These are phyloP conservation scores for Origma solitaria DNA, from an alignment of 2,113 vertebrate species.

Conservation along the genomic window DNA sequence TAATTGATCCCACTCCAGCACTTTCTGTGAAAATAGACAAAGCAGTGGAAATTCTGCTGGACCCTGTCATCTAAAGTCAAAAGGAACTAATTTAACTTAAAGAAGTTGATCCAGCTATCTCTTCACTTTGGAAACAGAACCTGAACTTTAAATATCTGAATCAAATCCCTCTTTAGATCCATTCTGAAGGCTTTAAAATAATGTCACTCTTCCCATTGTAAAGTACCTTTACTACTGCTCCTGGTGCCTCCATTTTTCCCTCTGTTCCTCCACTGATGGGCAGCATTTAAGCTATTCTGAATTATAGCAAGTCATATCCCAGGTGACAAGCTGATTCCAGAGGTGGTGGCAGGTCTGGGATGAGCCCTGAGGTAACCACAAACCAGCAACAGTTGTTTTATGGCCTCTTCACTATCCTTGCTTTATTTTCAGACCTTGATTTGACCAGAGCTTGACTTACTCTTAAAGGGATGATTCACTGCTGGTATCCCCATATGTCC, in stretches of 20 bases:
- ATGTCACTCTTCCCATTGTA: background rate
- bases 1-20: background rate
- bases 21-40: background rate
- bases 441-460: background rate
- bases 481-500: slow-evolving; percentile 14
- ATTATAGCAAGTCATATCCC: background rate
- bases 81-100: background rate
- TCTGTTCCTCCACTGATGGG: background rate
- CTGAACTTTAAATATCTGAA: background rate
- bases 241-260: background rate
- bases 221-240: background rate
- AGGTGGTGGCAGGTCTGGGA: background rate
- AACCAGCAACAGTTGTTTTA: background rate
- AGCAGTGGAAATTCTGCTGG: background rate
- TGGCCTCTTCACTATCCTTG: background rate
- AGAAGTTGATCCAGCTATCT: background rate
- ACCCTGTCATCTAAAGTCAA: background rate
- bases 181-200: background rate
- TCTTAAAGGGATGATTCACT: background rate
- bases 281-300: background rate
- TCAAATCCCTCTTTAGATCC: background rate
- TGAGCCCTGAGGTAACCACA: background rate
- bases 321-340: background rate
- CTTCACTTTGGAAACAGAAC: background rate
- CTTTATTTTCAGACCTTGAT: background rate